Base-by-base conservation (phyloP, 2,888 invertebrate species). In the Cancer borealis region DNA sequence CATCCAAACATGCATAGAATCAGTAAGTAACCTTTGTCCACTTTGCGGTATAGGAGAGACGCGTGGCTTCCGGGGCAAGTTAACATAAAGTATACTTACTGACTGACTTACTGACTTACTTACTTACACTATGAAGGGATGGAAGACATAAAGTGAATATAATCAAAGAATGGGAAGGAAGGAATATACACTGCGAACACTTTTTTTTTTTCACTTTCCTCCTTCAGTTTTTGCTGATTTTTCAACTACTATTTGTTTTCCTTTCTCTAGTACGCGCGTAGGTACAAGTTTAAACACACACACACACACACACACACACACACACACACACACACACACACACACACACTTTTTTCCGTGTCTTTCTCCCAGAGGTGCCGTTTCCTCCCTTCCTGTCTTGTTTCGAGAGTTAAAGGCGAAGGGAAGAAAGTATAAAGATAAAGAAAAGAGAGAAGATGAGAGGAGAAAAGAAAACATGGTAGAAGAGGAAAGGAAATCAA, bases 251-350 rank as follows among this genome's bases (percentile, higher is more conserved):
- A 21, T 60, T 60, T 60, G 60, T 60, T 21, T 21, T 4, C 60
- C 21, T 60, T 60, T 60, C 60, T 60, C 21, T 60, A 60, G 1
- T n/a, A 30, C 30, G 3, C 79, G 8, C 79, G 5, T 17, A 14
- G 39, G 12, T 1, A 84, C 84, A 84, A 84, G 39, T n/a, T 3
- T 26, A n/a, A 10, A 26, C 73, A 8, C 73, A 73, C 73, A 8
- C 73, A 26, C 73, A 73, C 4, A 8, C 73, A 73, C 73, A 26
- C 73, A 4, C 26, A 26, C 26, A 73, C 73, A 66, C 66, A 60
- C 60, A 17, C 60, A 60, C 60, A 60, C 60, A 60, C 60, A n/a
- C 66, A 73, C 73, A 73, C 73, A 73, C 73, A 73, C 73, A 73
- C 73, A 73, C 73, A 6, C 73, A 73, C 73, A 84, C 84, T 60